Base-by-base conservation (phyloP, 1,140 invertebrate species). In the Latrodectus geometricus region DNA sequence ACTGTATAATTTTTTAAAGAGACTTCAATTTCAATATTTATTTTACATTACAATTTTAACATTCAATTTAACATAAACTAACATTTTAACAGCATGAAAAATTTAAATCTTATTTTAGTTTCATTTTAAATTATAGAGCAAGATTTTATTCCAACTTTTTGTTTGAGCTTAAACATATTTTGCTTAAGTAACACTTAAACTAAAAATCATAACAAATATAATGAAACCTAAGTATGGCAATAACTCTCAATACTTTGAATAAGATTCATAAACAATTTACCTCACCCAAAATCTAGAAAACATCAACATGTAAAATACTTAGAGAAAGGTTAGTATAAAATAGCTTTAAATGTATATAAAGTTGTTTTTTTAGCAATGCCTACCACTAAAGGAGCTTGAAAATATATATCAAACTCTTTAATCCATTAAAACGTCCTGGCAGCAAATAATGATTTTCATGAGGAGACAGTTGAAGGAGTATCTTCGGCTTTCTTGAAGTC, bases 401-500 rank as follows among this genome's bases (percentile, higher is more conserved):
- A 49, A 50, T 56, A 76, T 17, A 69, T 4, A 11, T 14, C 74
- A 61, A 14, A 61, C 21, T 23, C 50, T 48, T 76, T 35, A 61
- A n/a, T 52, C 56, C 8, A 15, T 76, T 2, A 23, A 56, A 54
- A 15, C 23, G 21, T 49, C 72, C 69, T 35, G 48, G 35, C 35
- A 35, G 8, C 17, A 61, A 61, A 8, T 61, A 11, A 14, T 61
- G 65, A 17, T 68, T 66, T 68, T 69, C 35, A 66, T 11, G 77
- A 68, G 23, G 14, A 68, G 21, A 23, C 65, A 52, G 35, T 21
- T 8, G n/a, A 17, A 61, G 11, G 56, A 15, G n/a, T 3, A 21
- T 84, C 82, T 81, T 87, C 86, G 21, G 72, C 21, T 79, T 90
- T 90, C 82, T 80, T 89, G 91, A 98, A 98, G 89, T 94, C 94